Conservation (phyloP, 2,888 invertebrate genomes). For the Theodoxus fluviatilis region DNA sequence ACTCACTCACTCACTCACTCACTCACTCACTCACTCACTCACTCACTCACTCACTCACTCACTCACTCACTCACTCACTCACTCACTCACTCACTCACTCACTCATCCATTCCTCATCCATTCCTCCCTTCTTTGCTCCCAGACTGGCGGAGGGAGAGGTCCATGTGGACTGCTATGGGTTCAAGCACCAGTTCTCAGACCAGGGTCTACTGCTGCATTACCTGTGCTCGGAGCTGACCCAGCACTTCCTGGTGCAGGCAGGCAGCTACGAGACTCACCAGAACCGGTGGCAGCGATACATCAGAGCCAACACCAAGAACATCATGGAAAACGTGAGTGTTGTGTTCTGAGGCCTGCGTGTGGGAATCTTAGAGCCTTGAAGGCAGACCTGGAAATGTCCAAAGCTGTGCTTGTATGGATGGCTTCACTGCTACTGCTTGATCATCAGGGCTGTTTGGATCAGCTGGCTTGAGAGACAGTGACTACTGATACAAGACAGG, state of each 20-base stretch:
- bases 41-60: too few relatives aligned
- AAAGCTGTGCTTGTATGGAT: conserved; percentile 2
- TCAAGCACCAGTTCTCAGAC: conserved; percentile 66
- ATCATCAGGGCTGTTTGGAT: too few relatives aligned
- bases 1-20: too few relatives aligned
- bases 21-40: too few relatives aligned
- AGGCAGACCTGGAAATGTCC: too few relatives aligned
- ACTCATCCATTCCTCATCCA: too few relatives aligned
- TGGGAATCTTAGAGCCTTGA: too few relatives aligned
- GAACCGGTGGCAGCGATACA: conserved; percentile 63
- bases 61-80: too few relatives aligned
- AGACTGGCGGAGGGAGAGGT: conserved; percentile 60
- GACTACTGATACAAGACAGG: too few relatives aligned
- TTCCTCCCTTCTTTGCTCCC: conserved; percentile 31
- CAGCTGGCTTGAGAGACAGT: too few relatives aligned
- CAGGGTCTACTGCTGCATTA: conserved; percentile 68
- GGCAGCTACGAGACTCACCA: conserved; percentile 62
- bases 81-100: not conserved
- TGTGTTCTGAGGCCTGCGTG: not conserved
- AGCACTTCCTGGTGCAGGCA: conserved; percentile 64
- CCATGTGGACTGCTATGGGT: conserved; percentile 69
- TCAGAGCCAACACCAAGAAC: conserved; percentile 51
- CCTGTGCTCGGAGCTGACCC: conserved; percentile 67
- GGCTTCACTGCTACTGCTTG: too few relatives aligned
- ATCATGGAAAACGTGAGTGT: conserved; percentile 31